Evolutionary conservation across 2,797 vertebrate genomes (phyloP), one percentile per base, ranked within the genome.

Genomic region (Syncerus caffer): DNA sequence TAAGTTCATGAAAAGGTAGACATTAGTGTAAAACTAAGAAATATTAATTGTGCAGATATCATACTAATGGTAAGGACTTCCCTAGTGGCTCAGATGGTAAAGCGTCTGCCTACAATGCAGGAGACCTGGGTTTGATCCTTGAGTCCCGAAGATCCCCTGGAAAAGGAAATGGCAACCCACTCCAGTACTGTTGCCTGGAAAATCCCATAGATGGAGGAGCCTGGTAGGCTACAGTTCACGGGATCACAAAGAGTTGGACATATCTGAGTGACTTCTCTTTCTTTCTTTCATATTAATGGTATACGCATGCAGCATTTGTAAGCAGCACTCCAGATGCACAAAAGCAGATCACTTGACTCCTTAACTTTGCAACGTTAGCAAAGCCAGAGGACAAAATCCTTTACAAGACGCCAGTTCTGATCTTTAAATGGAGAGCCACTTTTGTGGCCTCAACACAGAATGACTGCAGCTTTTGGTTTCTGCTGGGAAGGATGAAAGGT

Each of bases 361-460:
- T 71, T 57, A 89, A 91, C 74, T 55, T 97, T 57, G 31, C 6
- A 51, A 29, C 55, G 92, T 92, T 87, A 91, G 13, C 15, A 89
- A 89, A 38, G 95, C 71, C 88, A 87, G 85, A 90, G 34, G 93
- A 96, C 95, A 98, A 93, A 89, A 98, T 95, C 95, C 83, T 97
- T 97, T 95, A 51, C 51, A 93, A 98, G 45, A 34, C 50, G 53
- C 95, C 85, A 92, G 90, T 93, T 93, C 93, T 98, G 95, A 97
- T 98, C 96, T 90, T 96, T 98, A 96, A 98, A 98, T 76, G 90
- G 93, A 98, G 95, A 80, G 76, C 80, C 97, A 93, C 98, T 98
- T 98, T 98, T 80, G 89, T 97, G 93, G 85, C 98, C 97, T 98
- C 97, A 98, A 96, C 97, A 98, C 96, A 96, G 91, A 80, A 96